phyloP scores from a whole-genome alignment of 2,113 vertebrate species.

The Chionomys nivalis region DNA sequence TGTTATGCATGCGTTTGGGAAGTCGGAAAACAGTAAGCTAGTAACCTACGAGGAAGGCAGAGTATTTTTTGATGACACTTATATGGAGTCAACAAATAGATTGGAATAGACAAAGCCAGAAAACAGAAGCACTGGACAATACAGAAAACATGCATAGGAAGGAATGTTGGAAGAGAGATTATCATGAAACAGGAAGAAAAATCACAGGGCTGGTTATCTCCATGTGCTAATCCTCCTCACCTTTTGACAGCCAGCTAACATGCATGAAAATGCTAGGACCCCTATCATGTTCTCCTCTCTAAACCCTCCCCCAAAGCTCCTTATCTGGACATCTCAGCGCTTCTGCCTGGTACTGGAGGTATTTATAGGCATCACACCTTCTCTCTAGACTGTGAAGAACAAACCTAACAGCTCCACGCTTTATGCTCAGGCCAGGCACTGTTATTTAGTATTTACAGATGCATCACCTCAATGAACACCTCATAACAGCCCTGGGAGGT shows the following conservation, averaged over 20 bases:
- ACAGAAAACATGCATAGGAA: background rate
- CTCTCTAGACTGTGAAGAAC: constrained; percentile 5
- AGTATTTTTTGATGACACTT: background rate
- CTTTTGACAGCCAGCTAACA: background rate
- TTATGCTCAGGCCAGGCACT: background rate
- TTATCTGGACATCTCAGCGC: background rate
- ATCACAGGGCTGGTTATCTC: background rate
- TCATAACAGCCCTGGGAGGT: background rate
- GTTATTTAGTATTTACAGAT: constrained; percentile 22
- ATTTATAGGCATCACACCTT: constrained; percentile 40
- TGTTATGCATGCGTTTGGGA: background rate
- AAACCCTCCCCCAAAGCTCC: background rate
- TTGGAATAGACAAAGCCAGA: background rate
- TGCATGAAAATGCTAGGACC: background rate
- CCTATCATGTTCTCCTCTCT: background rate
- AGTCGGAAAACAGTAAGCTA: background rate
- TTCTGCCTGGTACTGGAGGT: background rate
- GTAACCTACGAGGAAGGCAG: background rate
- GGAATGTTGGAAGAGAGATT: background rate
- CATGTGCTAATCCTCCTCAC: background rate
- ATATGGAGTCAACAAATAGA: background rate
- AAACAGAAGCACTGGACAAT: background rate
- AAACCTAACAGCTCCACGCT: constrained; percentile 27
- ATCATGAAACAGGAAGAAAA: background rate
- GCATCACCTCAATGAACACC: background rate